A percentile compares a stretch with the other conserved stretches of the same genome.
Evolutionary conservation across 2,888 invertebrate species (phyloP).

Genomic region (Spodoptera exigua): DNA sequence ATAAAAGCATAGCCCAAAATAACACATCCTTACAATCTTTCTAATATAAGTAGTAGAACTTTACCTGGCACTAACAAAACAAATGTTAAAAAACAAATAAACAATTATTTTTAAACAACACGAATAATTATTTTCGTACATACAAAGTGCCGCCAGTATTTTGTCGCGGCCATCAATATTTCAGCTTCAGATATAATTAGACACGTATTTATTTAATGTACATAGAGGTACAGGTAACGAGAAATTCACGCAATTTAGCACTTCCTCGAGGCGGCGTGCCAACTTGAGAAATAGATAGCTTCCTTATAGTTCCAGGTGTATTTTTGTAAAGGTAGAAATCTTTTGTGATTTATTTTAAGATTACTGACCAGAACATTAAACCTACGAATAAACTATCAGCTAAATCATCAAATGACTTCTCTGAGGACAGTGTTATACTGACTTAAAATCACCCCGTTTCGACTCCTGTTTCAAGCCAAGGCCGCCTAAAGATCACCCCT

Average conservation of each 20-base stretch:
- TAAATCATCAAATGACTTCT: no score
- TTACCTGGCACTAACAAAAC: background rate
- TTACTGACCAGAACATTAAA: no score
- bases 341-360: no score
- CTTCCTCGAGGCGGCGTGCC: conserved; percentile 52
- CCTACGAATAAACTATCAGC: no score
- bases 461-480: no score
- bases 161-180: conserved; percentile 23
- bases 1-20: no score
- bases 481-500: no score
- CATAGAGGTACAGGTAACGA: conserved; percentile 40
- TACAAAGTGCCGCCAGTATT: conserved; percentile 8
- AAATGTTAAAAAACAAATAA: background rate
- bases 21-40: no score
- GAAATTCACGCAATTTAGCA: conserved; percentile 44
- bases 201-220: conserved; percentile 41
- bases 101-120: no score
- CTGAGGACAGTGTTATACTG: no score
- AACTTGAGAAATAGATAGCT: conserved; percentile 30
- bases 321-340: conserved; percentile 3
- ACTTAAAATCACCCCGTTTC: no score
- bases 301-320: conserved; percentile 7
- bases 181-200: conserved; percentile 43
- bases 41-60: background rate
- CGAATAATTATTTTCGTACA: conserved; percentile 19